Percentiles rank a stretch among this genome's conserved stretches.
Evolutionary conservation across 1,140 invertebrate genomes (phyloP).

Genomic region (Stenopsyche tienmushanensis): DNA sequence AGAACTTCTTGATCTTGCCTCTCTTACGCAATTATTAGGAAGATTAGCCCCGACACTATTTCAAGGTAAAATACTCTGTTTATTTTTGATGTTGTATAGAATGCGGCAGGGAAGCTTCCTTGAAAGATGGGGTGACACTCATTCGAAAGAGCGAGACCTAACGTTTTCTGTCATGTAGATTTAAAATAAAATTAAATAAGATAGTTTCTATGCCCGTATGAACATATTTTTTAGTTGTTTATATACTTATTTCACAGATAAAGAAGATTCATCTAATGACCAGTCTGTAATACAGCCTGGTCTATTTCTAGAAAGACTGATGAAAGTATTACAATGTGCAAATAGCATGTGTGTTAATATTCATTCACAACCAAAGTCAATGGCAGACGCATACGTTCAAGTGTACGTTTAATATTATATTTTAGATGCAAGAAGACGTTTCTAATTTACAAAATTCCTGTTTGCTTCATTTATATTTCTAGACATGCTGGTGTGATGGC

Average conservation of each 20-base stretch:
- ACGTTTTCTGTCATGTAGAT: background rate
- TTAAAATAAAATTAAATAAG: background rate
- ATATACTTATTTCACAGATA: conserved; percentile 20
- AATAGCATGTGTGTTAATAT: conserved; percentile 11
- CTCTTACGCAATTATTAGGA: conserved; percentile 50
- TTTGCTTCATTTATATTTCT: conserved; percentile 2
- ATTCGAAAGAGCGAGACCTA: too few species aligned
- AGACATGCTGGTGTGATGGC: conserved; percentile 36
- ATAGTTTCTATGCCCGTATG: too few species aligned
- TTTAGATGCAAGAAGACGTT: too few species aligned
- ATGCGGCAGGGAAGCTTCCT: background rate
- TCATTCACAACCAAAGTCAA: conserved; percentile 25
- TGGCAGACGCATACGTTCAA: conserved; percentile 22
- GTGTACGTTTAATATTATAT: conserved; percentile 31
- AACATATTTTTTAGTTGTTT: background rate
- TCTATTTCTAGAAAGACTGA: conserved; percentile 28
- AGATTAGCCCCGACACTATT: conserved; percentile 50
- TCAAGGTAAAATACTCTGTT: conserved; percentile 43
- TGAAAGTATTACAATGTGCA: conserved; percentile 24
- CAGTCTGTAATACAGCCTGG: conserved; percentile 22
- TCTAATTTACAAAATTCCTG: background rate
- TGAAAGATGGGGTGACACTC: background rate
- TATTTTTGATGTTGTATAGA: background rate
- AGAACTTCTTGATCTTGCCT: conserved; percentile 49
- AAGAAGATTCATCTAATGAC: conserved; percentile 18